Conservation (phyloP, 1,140 invertebrate genomes). For the Ceratosolen fusciceps region DNA sequence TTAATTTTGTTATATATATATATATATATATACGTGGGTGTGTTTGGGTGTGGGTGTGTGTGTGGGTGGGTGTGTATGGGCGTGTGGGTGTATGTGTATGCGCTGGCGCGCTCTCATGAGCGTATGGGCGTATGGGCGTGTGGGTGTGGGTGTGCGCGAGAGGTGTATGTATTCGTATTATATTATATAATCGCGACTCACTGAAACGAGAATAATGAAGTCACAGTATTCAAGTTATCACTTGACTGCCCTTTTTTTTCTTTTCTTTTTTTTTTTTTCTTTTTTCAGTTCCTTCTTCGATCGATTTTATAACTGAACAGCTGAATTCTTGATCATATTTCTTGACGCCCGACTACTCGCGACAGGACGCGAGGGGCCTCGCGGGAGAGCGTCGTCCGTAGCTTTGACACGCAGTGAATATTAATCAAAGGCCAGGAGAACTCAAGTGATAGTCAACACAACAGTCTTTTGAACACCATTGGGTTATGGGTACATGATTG, state of each 20-base stretch:
- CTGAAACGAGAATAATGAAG: slow-evolving; percentile 32
- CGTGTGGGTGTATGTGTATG: too few relatives aligned
- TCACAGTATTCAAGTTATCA: slow-evolving; percentile 48
- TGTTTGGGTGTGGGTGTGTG: too few relatives aligned
- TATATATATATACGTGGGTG: too few relatives aligned
- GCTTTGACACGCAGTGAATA: slow-evolving; percentile 29
- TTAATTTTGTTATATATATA: slow-evolving; percentile 38
- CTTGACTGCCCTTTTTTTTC: slow-evolving; percentile 43
- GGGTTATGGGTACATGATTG: slow-evolving; percentile 67
- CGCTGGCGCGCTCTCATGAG: too few relatives aligned
- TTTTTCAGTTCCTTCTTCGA: slow-evolving; percentile 33
- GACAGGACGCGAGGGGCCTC: neutral
- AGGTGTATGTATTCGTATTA: too few relatives aligned
- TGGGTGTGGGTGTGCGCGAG: too few relatives aligned
- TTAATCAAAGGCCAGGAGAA: slow-evolving; percentile 53
- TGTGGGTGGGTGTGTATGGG: too few relatives aligned
- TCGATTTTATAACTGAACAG: slow-evolving; percentile 39
- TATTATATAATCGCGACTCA: slow-evolving; percentile 42
- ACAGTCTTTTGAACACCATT: slow-evolving; percentile 73
- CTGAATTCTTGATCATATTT: slow-evolving; percentile 37
- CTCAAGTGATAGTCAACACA: slow-evolving; percentile 66
- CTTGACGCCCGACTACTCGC: slow-evolving; percentile 27
- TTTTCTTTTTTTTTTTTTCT: slow-evolving; percentile 24
- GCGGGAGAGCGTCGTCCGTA: slow-evolving; percentile 25
- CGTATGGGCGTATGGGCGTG: too few relatives aligned